phyloP scores from a whole-genome alignment of 1,140 invertebrate species.

The Sipha flava region DNA sequence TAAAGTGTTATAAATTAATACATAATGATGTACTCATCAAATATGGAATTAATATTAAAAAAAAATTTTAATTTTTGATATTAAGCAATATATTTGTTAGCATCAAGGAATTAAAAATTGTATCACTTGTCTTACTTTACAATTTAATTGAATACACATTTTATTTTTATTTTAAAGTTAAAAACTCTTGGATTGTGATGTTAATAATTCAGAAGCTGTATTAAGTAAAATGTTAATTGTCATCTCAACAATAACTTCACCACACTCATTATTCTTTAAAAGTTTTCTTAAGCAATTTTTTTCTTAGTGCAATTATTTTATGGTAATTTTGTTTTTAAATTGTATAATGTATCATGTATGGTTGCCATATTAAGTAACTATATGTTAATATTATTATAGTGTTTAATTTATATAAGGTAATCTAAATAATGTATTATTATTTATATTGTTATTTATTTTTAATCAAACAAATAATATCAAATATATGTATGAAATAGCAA shows the following conservation, averaged over 20 bases:
- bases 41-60: too few species aligned
- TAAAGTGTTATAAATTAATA: too few species aligned
- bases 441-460: slow-evolving; percentile 17
- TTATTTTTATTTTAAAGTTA: not conserved
- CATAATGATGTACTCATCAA: too few species aligned
- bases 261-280: not conserved
- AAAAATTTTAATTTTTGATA: too few species aligned
- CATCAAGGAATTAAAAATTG: too few species aligned
- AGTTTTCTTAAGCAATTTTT: not conserved
- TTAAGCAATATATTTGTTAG: too few species aligned
- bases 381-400: not conserved
- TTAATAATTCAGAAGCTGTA: not conserved
- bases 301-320: not conserved
- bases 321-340: not conserved
- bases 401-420: not conserved
- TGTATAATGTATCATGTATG: not conserved
- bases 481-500: not conserved
- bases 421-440: not conserved
- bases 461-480: not conserved
- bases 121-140: too few species aligned
- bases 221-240: not conserved
- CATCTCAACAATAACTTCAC: not conserved
- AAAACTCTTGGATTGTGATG: not conserved
- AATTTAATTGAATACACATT: too few species aligned
- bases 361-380: slow-evolving; percentile 8